Conservation (phyloP, 30 jellyfish, hydroid and myxozoan species). For the Aurelia sp. region DNA sequence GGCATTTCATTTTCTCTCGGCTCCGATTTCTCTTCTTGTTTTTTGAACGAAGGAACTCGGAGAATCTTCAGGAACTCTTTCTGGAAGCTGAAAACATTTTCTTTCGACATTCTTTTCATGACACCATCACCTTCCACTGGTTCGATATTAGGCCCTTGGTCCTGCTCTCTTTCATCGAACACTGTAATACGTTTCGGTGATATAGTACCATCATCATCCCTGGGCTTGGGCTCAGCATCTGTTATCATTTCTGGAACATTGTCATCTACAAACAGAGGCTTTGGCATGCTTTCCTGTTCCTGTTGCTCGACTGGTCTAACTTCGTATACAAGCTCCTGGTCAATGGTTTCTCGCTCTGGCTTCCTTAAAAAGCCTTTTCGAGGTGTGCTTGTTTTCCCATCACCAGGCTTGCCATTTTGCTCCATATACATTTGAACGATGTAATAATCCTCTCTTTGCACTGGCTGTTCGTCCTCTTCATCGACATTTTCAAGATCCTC, state of each 20-base stretch:
- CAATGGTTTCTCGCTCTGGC: no score
- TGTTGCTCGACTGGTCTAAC: neutral
- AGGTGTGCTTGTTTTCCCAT: constrained; percentile 29
- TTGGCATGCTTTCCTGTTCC: neutral
- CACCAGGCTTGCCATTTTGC: constrained; percentile 5
- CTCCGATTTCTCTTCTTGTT: neutral
- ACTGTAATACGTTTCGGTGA: no score
- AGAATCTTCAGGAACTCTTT: constrained; percentile 18
- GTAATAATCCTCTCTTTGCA: constrained; percentile 18
- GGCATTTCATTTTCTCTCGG: no score
- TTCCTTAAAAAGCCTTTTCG: neutral
- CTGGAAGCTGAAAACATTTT: constrained; percentile 5
- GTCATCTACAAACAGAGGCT: neutral
- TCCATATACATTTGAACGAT: constrained; percentile 10
- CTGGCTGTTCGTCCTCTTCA: neutral
- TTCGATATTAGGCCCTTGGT: no score
- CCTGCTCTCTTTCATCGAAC: no score
- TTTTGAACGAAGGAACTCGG: neutral
- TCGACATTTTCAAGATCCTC: constrained; percentile 9
- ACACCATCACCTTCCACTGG: no score
- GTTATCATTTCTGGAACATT: no score
- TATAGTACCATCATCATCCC: no score
- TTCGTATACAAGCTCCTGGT: no score
- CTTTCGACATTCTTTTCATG: neutral
- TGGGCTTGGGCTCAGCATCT: no score